Conservation (phyloP, 92 coral and sea anemone genomes). For the Parazoanthus swiftii region DNA sequence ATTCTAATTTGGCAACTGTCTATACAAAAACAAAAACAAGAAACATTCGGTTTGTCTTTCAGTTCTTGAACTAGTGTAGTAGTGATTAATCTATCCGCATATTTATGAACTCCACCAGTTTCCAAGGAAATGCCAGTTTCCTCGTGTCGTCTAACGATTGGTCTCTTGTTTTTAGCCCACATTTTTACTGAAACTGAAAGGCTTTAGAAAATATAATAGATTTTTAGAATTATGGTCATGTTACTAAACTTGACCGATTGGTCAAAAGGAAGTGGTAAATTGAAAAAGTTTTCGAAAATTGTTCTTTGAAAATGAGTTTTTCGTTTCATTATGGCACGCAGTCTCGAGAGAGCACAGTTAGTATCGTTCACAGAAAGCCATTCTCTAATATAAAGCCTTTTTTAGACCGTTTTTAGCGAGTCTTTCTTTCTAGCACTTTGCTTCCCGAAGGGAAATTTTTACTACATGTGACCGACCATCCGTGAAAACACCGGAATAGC, state of each 20-base stretch:
- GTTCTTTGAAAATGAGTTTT: neutral
- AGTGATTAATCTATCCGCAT: neutral
- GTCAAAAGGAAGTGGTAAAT: no score
- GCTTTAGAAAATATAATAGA: no score
- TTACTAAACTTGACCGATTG: neutral
- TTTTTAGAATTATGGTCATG: neutral
- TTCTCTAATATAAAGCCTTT: neutral
- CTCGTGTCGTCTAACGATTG: neutral
- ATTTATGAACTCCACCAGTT: neutral
- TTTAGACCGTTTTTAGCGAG: neutral
- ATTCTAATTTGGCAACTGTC: no score
- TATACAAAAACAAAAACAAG: no score
- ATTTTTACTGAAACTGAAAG: neutral
- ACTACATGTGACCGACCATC: neutral
- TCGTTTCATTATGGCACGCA: neutral
- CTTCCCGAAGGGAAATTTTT: no score
- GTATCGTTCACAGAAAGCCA: neutral
- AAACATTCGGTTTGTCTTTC: neutral
- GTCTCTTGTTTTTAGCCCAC: neutral
- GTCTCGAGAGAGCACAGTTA: neutral
- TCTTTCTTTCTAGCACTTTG: no score
- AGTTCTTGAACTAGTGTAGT: neutral
- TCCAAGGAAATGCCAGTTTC: neutral
- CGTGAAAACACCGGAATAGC: neutral
- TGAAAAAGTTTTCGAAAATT: neutral